Base-by-base conservation (phyloP, 2,797 vertebrate species). In the Dendrocincla fuliginosa region DNA sequence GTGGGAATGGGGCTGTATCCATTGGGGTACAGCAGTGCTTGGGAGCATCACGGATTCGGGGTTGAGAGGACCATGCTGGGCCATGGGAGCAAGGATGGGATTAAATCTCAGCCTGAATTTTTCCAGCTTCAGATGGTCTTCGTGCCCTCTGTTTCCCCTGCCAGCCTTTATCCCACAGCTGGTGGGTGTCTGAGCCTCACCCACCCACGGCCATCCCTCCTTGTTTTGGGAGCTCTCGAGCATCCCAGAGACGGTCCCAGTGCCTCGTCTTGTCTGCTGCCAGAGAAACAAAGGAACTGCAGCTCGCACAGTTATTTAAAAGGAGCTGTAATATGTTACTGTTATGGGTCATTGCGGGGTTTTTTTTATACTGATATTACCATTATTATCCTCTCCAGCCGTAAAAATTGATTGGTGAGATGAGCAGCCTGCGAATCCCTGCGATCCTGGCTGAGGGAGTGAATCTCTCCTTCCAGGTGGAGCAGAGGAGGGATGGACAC, bases 351-450 rank as follows among this genome's bases (percentile, higher is more conserved):
- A 91, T 96, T 93, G 97, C 88, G 84, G 97, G 95, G 11, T 5
- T 95, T 97, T 97, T 97, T 87, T 97, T 96, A 77, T 93, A 93
- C 90, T 42, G 91, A 95, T 98, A 97, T 97, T 97, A 96, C 97
- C 97, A 97, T 97, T 97, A 97, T 97, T 97, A 97, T 97, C 96
- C 97, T 97, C 97, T 88, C 84, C 56, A 80, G 95, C 97, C 84
- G 63, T 97, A 98, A 98, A 98, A 97, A 98, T 97, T 97, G 97
- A 98, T 98, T 96, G 95, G 92, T 95, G 96, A 79, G 93, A 97
- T 93, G 96, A 97, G 89, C 92, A 64, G 95, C 25, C 80, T 89
- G 92, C 50, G 67, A 69, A 67, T 68, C 74, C 71, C 91, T 95
- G 87, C 60, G 47, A 42, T 94, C 81, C 91, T 56, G 94, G 93